A percentile compares a stretch with the other conserved stretches of the same genome.
phyloP scores from a whole-genome alignment of 2,888 invertebrate species.

The Dasypogon diadema region DNA sequence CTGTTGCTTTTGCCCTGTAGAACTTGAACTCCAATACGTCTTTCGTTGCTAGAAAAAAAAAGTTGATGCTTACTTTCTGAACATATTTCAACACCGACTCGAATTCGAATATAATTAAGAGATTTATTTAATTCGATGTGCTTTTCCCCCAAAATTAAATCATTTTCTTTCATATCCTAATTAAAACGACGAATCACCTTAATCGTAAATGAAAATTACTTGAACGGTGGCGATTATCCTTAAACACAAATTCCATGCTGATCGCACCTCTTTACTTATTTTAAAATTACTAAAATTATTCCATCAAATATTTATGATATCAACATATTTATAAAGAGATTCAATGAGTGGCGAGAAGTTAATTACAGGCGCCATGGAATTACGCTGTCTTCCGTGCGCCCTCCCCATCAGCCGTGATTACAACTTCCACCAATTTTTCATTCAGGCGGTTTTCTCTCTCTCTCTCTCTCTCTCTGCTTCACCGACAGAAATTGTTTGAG shows the following conservation, averaged over 20 bases:
- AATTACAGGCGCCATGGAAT: slow-evolving; percentile 43
- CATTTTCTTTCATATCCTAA: too few species aligned
- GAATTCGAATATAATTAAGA: too few species aligned
- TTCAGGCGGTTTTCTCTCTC: slow-evolving; percentile 16
- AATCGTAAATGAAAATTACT: too few species aligned
- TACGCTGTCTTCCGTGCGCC: slow-evolving; percentile 20
- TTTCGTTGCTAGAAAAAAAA: too few species aligned
- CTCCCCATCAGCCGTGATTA: slow-evolving; percentile 13
- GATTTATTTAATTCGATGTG: too few species aligned
- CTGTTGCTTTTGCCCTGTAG: too few species aligned
- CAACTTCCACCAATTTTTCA: slow-evolving; percentile 32
- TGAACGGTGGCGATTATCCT: slow-evolving; percentile 13
- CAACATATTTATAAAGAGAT: slow-evolving; percentile 47
- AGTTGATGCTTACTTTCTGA: too few species aligned
- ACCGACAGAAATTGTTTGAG: slow-evolving; percentile 10
- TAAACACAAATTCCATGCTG: slow-evolving; percentile 5
- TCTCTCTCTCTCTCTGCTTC: background rate
- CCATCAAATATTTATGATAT: slow-evolving; percentile 48
- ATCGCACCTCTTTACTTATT: background rate
- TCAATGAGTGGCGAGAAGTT: slow-evolving; percentile 46
- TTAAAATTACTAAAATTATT: slow-evolving; percentile 50
- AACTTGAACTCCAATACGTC: too few species aligned
- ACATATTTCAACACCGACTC: too few species aligned
- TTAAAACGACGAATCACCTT: too few species aligned
- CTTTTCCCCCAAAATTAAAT: too few species aligned